Evolutionary conservation across 2,113 vertebrate genomes (phyloP), one percentile per base, ranked within the genome.

Genomic region (Symphodus melops): DNA sequence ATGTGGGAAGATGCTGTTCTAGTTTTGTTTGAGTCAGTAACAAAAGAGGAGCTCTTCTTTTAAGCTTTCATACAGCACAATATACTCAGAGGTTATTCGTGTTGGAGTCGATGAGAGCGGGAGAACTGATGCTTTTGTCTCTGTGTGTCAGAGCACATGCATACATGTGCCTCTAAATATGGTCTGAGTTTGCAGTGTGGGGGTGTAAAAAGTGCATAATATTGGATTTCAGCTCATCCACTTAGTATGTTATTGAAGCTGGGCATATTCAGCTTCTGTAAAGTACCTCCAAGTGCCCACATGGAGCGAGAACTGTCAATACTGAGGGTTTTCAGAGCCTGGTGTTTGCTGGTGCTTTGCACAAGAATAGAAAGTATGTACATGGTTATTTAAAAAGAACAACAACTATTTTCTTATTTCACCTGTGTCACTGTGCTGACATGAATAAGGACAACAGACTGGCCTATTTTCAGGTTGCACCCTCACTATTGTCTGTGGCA

Each of bases 391-490:
- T 65, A 33, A 25, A 49, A 23, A 48, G 0, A 81, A 46, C 10
- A 44, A 64, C 14, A 1, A 58, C 42, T 73, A 78, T 75, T 61
- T 57, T 58, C 56, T 75, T 61, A 21, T 68, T 80, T 65, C 75
- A 71, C 72, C 62, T 68, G 72, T 81, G 70, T 87, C 78, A 82
- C 77, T 48, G 52, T 70, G 81, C 71, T 70, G 71, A 77, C 68
- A 84, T 81, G 69, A 82, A 80, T 72, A 59, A 57, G 76, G 57
- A 58, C 75, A 72, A 49, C 80, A 67, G n/a, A 68, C 73, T 73
- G 69, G 86, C 73, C 72, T 83, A 64, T 89, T 89, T 85, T 79
- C 64, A 72, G 62, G 64, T 65, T 23, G n/a, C 75, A 37, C 72
- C n/a, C 42, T 79, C 67, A 82, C 71, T 72, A 68, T 83, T 74